phyloP scores from a whole-genome alignment of 2,797 vertebrate genomes.

The Gadopsis bispinosus region DNA sequence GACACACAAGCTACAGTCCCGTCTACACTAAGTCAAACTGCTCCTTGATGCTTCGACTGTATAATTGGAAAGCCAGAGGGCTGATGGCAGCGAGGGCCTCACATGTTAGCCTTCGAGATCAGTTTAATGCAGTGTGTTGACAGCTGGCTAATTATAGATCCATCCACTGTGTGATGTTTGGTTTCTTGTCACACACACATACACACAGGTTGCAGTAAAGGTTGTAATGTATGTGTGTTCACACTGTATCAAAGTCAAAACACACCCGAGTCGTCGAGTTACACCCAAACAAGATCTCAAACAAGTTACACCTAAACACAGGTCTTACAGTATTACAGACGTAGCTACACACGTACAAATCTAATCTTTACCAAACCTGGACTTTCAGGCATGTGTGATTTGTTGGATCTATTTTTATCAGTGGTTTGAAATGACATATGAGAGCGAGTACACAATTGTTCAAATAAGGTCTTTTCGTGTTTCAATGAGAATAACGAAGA shows the following conservation, averaged over 20 bases:
- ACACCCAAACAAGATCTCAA: not conserved
- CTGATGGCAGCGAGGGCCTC: constrained; percentile 8
- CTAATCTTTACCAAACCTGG: not conserved
- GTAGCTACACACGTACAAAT: not conserved
- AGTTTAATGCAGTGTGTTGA: constrained; percentile 60
- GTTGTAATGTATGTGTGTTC: constrained; percentile 38
- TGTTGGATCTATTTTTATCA: not conserved
- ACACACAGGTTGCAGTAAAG: constrained; percentile 14
- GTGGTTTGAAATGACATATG: not conserved
- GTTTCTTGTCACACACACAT: constrained; percentile 37
- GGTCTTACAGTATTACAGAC: constrained; percentile 16
- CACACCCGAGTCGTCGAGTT: constrained; percentile 46
- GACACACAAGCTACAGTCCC: constrained; percentile 26
- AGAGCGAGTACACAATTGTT: not conserved
- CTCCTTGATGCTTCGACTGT: constrained; percentile 34
- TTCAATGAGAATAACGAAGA: constrained; percentile 16
- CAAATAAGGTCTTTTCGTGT: not conserved
- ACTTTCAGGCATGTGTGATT: constrained; percentile 5
- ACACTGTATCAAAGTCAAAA: constrained; percentile 47
- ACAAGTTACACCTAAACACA: constrained; percentile 50
- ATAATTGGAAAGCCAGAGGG: constrained; percentile 46
- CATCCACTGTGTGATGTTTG: constrained; percentile 15
- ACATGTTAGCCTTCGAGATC: constrained; percentile 49
- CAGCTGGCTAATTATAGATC: constrained; percentile 66
- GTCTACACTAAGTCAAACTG: constrained; percentile 24